Conservation (phyloP, 1,140 invertebrate species). For the Melitaea cinxia region DNA sequence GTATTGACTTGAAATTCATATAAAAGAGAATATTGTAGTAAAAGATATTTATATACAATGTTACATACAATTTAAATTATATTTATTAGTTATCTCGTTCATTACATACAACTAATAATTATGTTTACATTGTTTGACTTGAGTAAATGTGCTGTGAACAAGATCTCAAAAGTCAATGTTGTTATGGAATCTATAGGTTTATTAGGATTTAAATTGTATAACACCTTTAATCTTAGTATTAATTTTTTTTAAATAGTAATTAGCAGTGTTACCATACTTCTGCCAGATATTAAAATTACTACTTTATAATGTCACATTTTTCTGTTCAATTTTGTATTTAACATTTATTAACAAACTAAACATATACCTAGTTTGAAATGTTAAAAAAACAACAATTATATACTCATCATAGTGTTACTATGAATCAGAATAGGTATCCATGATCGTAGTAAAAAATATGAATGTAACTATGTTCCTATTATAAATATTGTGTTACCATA, state of each 20-base stretch:
- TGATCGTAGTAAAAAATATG: background rate
- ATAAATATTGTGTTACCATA: background rate
- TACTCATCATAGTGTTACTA: background rate
- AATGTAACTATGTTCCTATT: background rate
- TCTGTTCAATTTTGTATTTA: too few relatives aligned
- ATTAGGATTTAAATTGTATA: background rate
- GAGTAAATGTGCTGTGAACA: slow-evolving; percentile 60
- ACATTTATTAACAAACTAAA: too few relatives aligned
- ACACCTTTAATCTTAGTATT: too few relatives aligned
- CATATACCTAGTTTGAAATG: too few relatives aligned
- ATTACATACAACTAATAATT: slow-evolving; percentile 1
- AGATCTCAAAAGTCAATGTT: slow-evolving; percentile 56
- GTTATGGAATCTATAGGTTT: background rate
- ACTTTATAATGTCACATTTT: too few relatives aligned
- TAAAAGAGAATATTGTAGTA: background rate
- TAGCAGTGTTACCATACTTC: too few relatives aligned
- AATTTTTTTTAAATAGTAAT: too few relatives aligned
- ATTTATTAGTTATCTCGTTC: slow-evolving; percentile 1
- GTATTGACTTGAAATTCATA: background rate
- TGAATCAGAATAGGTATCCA: too few relatives aligned
- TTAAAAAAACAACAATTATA: background rate
- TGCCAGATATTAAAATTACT: too few relatives aligned
- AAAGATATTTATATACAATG: slow-evolving; percentile 20
- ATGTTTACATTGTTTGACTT: slow-evolving; percentile 28
- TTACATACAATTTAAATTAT: slow-evolving; percentile 14